Evolutionary conservation across 2,113 vertebrate species (phyloP).

Genomic region (Pseudolaguvia tuberculata): DNA sequence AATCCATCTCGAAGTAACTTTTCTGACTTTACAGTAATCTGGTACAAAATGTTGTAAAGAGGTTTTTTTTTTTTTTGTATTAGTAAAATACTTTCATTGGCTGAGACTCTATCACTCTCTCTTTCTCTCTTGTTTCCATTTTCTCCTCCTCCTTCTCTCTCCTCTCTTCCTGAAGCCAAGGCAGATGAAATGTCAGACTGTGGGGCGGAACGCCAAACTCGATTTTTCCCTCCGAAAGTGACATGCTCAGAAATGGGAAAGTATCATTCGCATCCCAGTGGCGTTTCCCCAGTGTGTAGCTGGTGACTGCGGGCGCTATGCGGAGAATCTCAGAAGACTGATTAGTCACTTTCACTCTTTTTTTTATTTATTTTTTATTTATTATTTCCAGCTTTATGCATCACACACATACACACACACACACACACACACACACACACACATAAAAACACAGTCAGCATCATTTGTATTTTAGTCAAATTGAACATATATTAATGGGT

Average conservation of each 20-base stretch:
- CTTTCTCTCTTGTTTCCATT: background rate
- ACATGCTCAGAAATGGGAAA: background rate
- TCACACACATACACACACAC: too few species aligned
- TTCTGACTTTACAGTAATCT: background rate
- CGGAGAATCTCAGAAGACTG: background rate
- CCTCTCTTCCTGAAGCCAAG: background rate
- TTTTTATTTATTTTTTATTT: too few species aligned
- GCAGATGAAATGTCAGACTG: conserved; percentile 30
- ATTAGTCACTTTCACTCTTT: background rate
- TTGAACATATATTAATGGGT: background rate
- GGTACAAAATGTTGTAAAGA: background rate
- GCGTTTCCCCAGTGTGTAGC: conserved; percentile 6
- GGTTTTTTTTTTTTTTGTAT: background rate
- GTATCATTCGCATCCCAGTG: background rate
- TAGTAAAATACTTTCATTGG: background rate
- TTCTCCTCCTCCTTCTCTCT: background rate
- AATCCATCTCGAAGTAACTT: too few species aligned
- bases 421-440: too few species aligned
- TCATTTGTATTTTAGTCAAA: background rate
- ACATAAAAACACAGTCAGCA: too few species aligned
- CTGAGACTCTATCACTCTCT: background rate
- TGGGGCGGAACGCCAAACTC: conserved; percentile 5
- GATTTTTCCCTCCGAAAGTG: conserved; percentile 1
- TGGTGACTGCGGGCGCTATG: conserved; percentile 7
- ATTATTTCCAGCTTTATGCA: too few species aligned